phyloP scores from a whole-genome alignment of 2,888 invertebrate genomes.

The Erebia epiphron region DNA sequence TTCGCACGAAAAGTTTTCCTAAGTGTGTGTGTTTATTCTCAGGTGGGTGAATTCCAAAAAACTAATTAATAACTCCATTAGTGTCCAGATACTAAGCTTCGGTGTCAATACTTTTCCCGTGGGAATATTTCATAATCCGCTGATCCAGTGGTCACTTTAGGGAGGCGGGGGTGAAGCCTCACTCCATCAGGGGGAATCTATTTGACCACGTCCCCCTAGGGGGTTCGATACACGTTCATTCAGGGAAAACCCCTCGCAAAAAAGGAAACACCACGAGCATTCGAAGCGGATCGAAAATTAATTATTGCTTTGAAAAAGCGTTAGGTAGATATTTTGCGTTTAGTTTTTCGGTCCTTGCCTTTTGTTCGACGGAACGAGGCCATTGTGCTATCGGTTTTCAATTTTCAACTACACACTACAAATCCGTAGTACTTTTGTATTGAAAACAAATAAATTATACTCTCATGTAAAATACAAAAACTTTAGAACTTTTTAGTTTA shows the following conservation, averaged over 20 bases:
- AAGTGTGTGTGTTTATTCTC: too few relatives aligned
- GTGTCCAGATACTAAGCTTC: slow-evolving; percentile 18
- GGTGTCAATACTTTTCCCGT: slow-evolving; percentile 23
- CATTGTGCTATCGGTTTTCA: slow-evolving; percentile 30
- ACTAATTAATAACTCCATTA: slow-evolving; percentile 1
- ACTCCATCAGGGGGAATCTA: slow-evolving; percentile 57
- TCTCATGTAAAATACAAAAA: not conserved
- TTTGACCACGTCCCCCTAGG: slow-evolving; percentile 54
- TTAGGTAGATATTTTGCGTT: slow-evolving; percentile 38
- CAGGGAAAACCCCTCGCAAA: slow-evolving; percentile 61
- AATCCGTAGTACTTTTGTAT: not conserved
- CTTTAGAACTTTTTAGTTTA: not conserved
- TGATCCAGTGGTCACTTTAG: slow-evolving; percentile 68
- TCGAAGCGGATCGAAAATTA: slow-evolving; percentile 75
- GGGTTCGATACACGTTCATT: slow-evolving; percentile 63
- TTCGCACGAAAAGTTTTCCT: too few relatives aligned
- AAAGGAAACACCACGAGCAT: slow-evolving; percentile 63
- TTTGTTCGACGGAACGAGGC: slow-evolving; percentile 29
- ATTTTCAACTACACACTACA: slow-evolving; percentile 21
- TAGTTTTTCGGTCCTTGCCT: slow-evolving; percentile 48
- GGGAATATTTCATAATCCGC: slow-evolving; percentile 75
- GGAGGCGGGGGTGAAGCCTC: slow-evolving; percentile 45
- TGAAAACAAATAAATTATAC: not conserved
- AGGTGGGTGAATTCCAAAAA: not conserved
- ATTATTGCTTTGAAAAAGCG: slow-evolving; percentile 63